These are phyloP conservation scores for Bugula neritina DNA, from an alignment of 2,888 invertebrate genomes.

Conservation along the genomic window DNA sequence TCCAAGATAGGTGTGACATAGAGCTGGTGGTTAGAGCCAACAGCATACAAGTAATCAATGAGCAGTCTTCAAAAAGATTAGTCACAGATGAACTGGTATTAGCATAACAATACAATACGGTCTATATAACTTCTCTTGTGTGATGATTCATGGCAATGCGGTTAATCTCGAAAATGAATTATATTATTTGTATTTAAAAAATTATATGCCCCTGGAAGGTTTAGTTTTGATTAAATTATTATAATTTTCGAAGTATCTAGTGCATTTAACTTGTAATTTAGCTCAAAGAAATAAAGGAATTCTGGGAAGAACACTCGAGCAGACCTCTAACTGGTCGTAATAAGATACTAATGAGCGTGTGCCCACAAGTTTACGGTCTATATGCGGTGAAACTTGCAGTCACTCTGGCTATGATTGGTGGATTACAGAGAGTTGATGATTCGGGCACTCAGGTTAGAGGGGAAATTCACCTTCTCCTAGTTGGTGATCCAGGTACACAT, in stretches of 20 bases:
- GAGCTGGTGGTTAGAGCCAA: slow-evolving; percentile 69
- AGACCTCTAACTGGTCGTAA: slow-evolving; percentile 69
- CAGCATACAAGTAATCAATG: slow-evolving; percentile 59
- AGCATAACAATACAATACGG: no score
- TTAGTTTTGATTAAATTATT: no score
- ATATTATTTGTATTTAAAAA: no score
- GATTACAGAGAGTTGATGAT: slow-evolving; percentile 53
- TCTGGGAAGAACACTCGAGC: slow-evolving; percentile 64
- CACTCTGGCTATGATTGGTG: slow-evolving; percentile 60
- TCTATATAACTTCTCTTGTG: no score
- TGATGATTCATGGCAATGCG: no score
- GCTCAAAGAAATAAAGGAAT: slow-evolving; percentile 65
- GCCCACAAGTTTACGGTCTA: slow-evolving; percentile 81
- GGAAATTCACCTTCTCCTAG: slow-evolving; percentile 75
- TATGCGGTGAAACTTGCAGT: slow-evolving; percentile 80
- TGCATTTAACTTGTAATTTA: no score
- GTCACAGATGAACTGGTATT: slow-evolving; percentile 48
- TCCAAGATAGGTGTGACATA: slow-evolving; percentile 63
- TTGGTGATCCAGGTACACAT: slow-evolving; percentile 65
- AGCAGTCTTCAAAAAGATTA: slow-evolving; percentile 45
- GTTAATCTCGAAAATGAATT: no score
- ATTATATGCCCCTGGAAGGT: no score
- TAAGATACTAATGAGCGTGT: slow-evolving; percentile 71
- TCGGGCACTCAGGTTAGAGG: slow-evolving; percentile 63
- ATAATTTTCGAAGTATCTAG: no score